phyloP scores from a whole-genome alignment of 64 coral and sea anemone genomes.

The Montipora cactus region DNA sequence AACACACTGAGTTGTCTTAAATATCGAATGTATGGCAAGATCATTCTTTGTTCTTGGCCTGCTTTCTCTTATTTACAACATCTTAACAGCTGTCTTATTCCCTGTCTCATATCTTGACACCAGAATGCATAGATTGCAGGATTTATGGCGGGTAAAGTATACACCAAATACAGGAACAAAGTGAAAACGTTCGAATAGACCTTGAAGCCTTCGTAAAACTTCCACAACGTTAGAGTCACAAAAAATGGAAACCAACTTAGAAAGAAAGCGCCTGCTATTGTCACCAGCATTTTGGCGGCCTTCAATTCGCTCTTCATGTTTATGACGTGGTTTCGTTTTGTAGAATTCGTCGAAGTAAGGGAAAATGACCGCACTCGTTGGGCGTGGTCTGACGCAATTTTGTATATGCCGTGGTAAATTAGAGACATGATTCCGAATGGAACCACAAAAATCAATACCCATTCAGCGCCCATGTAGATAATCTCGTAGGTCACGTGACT shows the following conservation, averaged over 20 bases:
- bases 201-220: slow-evolving; percentile 21
- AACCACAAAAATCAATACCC: slow-evolving; percentile 61
- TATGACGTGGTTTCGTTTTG: neutral
- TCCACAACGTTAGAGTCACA: slow-evolving; percentile 54
- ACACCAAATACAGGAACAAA: slow-evolving; percentile 60
- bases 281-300: slow-evolving; percentile 74
- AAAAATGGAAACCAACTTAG: slow-evolving; percentile 74
- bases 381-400: slow-evolving; percentile 43
- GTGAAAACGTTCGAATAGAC: slow-evolving; percentile 50
- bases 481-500: slow-evolving; percentile 39
- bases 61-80: neutral
- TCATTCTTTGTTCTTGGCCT: neutral
- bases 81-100: slow-evolving; percentile 39
- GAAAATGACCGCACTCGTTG: slow-evolving; percentile 30
- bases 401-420: slow-evolving; percentile 63
- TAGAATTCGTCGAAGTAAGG: neutral
- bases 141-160: slow-evolving; percentile 56
- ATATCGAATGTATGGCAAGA: neutral
- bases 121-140: slow-evolving; percentile 70
- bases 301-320: slow-evolving; percentile 63
- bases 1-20: too few relatives aligned
- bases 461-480: slow-evolving; percentile 71
- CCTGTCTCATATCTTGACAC: slow-evolving; percentile 52
- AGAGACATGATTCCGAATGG: slow-evolving; percentile 64
- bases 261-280: slow-evolving; percentile 65